Conservation (phyloP, 1,140 invertebrate genomes). For the Papilio dardanus region DNA sequence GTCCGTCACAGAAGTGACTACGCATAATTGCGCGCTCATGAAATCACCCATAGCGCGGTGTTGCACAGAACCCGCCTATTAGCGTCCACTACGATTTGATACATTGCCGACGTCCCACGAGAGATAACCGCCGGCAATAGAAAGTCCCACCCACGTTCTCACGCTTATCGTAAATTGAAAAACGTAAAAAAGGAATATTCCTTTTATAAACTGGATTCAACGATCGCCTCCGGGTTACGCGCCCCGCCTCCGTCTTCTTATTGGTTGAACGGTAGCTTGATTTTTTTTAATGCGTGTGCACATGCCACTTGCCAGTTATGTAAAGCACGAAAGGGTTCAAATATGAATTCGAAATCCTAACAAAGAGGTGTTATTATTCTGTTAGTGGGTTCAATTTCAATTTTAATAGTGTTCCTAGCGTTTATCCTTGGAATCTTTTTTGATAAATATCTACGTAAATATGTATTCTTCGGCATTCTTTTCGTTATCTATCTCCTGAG, state of each 20-base stretch:
- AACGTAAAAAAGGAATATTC: constrained; percentile 62
- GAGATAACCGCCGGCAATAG: constrained; percentile 67
- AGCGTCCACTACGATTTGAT: constrained; percentile 18
- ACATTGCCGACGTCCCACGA: constrained; percentile 55
- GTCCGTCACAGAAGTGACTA: constrained; percentile 36
- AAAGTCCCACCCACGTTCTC: constrained; percentile 75
- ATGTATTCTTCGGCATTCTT: too few relatives aligned
- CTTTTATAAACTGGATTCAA: constrained; percentile 64
- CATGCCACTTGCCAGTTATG: constrained; percentile 24
- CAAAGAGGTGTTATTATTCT: background rate
- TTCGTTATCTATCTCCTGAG: too few relatives aligned
- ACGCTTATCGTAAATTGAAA: constrained; percentile 59
- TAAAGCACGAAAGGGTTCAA: background rate
- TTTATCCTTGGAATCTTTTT: too few relatives aligned
- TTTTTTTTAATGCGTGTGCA: constrained; percentile 51
- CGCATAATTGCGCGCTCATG: constrained; percentile 34
- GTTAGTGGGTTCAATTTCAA: too few relatives aligned
- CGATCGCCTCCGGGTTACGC: constrained; percentile 73
- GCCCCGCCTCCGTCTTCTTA: constrained; percentile 62
- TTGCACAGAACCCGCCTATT: constrained; percentile 30
- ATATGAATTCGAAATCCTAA: background rate
- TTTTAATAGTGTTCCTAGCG: too few relatives aligned
- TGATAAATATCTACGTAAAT: too few relatives aligned
- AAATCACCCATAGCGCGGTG: constrained; percentile 21
- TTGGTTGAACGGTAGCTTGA: constrained; percentile 72